These are phyloP conservation scores for Heliconius himera DNA, from an alignment of 1,140 invertebrate genomes.

Conservation along the genomic window DNA sequence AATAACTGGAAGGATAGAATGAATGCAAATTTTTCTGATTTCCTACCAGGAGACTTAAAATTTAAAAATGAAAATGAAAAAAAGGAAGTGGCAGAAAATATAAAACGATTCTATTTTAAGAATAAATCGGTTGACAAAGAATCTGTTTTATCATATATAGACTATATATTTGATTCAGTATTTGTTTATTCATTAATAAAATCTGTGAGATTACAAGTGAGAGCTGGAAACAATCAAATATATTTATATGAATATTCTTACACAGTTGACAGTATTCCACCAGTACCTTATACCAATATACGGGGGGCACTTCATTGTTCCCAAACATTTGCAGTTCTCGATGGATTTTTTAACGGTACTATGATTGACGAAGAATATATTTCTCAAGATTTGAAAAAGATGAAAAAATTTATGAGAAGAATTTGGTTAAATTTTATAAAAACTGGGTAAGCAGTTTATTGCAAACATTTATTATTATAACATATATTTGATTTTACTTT, in stretches of 20 bases:
- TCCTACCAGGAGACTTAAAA: constrained; percentile 56
- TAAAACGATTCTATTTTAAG: constrained; percentile 62
- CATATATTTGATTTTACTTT: no score
- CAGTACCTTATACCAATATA: constrained; percentile 41
- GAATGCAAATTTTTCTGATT: constrained; percentile 61
- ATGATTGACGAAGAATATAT: constrained; percentile 32
- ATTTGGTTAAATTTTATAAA: constrained; percentile 56
- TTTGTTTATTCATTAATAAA: constrained; percentile 51
- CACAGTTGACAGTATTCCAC: constrained; percentile 33
- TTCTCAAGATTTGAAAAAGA: constrained; percentile 38
- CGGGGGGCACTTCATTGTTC: constrained; percentile 51
- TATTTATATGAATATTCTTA: constrained; percentile 63
- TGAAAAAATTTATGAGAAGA: constrained; percentile 43
- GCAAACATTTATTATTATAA: no score
- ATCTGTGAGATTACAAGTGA: constrained; percentile 48
- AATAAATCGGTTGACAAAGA: constrained; percentile 42
- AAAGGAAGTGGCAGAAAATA: constrained; percentile 44
- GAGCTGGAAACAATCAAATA: constrained; percentile 53
- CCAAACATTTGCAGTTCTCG: constrained; percentile 46
- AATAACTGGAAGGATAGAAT: constrained; percentile 54
- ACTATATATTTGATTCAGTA: constrained; percentile 56
- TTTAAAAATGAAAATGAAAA: constrained; percentile 50
- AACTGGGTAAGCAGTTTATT: constrained; percentile 47
- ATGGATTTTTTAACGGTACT: constrained; percentile 30
- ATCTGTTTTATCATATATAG: constrained; percentile 47